Evolutionary conservation across 2,797 vertebrate species (phyloP).

Genomic region (Trematomus bernacchii): DNA sequence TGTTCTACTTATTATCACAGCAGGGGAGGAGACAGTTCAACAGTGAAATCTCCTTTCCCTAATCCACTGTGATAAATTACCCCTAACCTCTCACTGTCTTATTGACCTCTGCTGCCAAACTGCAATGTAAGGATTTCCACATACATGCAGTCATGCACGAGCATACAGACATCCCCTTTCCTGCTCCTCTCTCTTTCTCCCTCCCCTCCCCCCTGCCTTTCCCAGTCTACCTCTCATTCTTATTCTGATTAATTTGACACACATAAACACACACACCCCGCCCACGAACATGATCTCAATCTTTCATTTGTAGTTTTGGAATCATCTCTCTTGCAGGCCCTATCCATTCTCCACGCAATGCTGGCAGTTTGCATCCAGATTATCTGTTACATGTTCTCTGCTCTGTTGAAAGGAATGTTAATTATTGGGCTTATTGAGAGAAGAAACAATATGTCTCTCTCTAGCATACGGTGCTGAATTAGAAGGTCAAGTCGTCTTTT

Average conservation of each 20-base stretch:
- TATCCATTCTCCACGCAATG: conserved; percentile 28
- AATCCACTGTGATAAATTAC: conserved; percentile 65
- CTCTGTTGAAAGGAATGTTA: conserved; percentile 63
- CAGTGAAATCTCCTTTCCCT: conserved; percentile 45
- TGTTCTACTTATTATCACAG: conserved; percentile 47
- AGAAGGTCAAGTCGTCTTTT: conserved; percentile 40
- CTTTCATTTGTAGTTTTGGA: conserved; percentile 71
- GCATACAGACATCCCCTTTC: conserved; percentile 13
- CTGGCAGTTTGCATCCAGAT: conserved; percentile 60
- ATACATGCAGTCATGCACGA: conserved; percentile 28
- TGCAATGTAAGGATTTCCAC: conserved; percentile 52
- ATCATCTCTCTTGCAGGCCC: conserved; percentile 56
- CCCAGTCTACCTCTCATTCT: conserved; percentile 17
- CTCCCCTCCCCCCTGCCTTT: conserved; percentile 20
- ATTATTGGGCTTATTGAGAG: conserved; percentile 55
- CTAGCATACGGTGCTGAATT: conserved; percentile 29
- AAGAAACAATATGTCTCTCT: conserved; percentile 37
- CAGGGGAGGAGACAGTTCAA: conserved; percentile 15
- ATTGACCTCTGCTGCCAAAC: conserved; percentile 56
- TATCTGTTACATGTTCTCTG: conserved; percentile 50
- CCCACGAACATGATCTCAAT: conserved; percentile 67
- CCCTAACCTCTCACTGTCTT: conserved; percentile 43
- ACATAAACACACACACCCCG: conserved; percentile 17
- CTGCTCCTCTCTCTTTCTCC: not conserved
- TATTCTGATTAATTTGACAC: conserved; percentile 47